Evolutionary conservation across 2,113 vertebrate species (phyloP), one percentile per base, ranked within the genome.

Genomic region (Elgaria multicarinata): DNA sequence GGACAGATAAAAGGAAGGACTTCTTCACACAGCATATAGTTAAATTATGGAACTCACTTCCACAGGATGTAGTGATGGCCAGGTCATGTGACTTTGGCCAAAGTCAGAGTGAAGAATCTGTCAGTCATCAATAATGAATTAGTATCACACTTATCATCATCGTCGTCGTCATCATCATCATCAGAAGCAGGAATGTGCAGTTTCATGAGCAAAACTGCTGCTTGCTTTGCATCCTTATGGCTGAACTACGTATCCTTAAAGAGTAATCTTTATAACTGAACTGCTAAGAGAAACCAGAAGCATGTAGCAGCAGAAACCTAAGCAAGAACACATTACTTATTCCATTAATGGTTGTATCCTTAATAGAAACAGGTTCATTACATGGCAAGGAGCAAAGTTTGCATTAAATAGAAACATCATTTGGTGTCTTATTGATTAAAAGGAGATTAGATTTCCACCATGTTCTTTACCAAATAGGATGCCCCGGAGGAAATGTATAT

Each of bases 361-460:
- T 96, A 96, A 96, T 96, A 96, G 94, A 93, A 96, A 93, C 93
- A 94, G 94, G 95, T 95, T 96, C 95, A 95, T 96, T 96, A 96
- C 94, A 94, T 94, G 90, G 92, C 95, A 92, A 96, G 95, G 91
- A 95, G 93, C 94, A 91, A 95, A 96, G 95, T 95, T 96, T 96
- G 94, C 94, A 95, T 96, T 96, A 96, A 95, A 96, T 96, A 96
- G 95, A 96, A 96, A 95, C 96, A 96, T 95, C 93, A 94, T 96
- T 96, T 96, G 93, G 95, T 95, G 95, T 95, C 96, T 95, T 95
- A 95, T 96, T 96, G 95, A 95, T 97, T 95, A 96, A 96, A 96
- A 96, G 94, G 93, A 96, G 95, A 95, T 96, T 96, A 96, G 94
- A 95, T 95, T 97, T 96, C 95, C 92, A 95, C 89, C 92, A 95